These are phyloP conservation scores for Etheostoma nigrum DNA, from an alignment of 2,797 vertebrate species.

Conservation along the genomic window DNA sequence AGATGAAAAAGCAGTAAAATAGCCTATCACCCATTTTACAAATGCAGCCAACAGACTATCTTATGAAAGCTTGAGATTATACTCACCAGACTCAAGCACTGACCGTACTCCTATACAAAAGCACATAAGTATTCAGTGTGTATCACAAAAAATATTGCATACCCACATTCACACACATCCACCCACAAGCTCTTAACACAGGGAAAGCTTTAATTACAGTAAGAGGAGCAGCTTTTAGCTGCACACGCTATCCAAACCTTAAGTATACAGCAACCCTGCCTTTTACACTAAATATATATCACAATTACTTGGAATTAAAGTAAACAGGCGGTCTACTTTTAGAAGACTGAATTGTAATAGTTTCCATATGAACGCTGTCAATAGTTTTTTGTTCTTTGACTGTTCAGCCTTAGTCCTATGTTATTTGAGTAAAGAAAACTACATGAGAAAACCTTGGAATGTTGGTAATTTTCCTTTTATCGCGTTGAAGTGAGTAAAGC, in stretches of 20 bases:
- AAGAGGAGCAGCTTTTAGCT: slow-evolving; percentile 70
- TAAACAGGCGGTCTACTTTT: slow-evolving; percentile 65
- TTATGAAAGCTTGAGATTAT: slow-evolving; percentile 34
- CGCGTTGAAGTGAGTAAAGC: background rate
- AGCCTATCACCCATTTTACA: slow-evolving; percentile 32
- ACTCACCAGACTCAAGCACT: slow-evolving; percentile 5
- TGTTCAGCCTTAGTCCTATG: slow-evolving; percentile 6
- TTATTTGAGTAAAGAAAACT: slow-evolving; percentile 16
- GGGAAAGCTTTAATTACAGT: slow-evolving; percentile 80
- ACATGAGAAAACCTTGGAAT: slow-evolving; percentile 7
- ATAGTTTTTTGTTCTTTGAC: slow-evolving; percentile 23
- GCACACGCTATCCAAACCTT: slow-evolving; percentile 76
- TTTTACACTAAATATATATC: slow-evolving; percentile 73
- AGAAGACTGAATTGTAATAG: slow-evolving; percentile 44
- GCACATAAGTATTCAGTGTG: slow-evolving; percentile 31
- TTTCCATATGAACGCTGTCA: slow-evolving; percentile 50
- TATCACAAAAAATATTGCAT: slow-evolving; percentile 36
- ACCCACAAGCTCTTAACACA: slow-evolving; percentile 64
- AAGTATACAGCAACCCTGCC: slow-evolving; percentile 74
- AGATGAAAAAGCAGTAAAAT: slow-evolving; percentile 56
- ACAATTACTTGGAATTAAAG: slow-evolving; percentile 69
- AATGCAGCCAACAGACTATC: slow-evolving; percentile 28
- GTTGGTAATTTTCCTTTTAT: background rate
- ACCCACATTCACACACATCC: slow-evolving; percentile 63
- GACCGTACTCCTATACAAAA: slow-evolving; percentile 25